Conservation (phyloP, 2,888 invertebrate genomes). For the Cryptus armator region DNA sequence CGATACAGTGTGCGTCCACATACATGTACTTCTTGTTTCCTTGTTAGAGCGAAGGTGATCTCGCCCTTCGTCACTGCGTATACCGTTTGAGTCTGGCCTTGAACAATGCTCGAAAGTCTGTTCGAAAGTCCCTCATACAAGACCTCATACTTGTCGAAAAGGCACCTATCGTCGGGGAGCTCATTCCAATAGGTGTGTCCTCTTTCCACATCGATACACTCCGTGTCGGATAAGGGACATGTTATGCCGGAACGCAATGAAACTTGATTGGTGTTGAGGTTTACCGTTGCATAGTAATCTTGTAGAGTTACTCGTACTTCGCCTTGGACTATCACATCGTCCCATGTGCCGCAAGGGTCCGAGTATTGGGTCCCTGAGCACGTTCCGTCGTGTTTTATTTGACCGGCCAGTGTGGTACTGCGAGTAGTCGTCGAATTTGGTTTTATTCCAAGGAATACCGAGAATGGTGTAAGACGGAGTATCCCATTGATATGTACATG, state of each 20-base stretch:
- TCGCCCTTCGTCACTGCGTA: neutral
- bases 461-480: neutral
- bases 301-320: slow-evolving; percentile 40
- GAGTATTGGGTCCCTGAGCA: slow-evolving; percentile 60
- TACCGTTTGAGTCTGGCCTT: neutral
- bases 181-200: neutral
- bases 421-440: slow-evolving; percentile 23
- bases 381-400: slow-evolving; percentile 4
- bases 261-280: slow-evolving; percentile 30
- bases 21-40: no score
- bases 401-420: slow-evolving; percentile 48
- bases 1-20: no score
- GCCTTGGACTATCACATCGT: slow-evolving; percentile 59
- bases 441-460: slow-evolving; percentile 18
- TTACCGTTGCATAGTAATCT: slow-evolving; percentile 33
- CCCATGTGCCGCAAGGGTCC: slow-evolving; percentile 59
- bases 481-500: slow-evolving; percentile 35
- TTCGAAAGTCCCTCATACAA: slow-evolving; percentile 52
- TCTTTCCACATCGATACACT: no score
- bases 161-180: slow-evolving; percentile 43
- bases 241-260: no score
- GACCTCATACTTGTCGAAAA: slow-evolving; percentile 43
- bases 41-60: no score
- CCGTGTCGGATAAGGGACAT: no score
- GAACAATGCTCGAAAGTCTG: neutral